Evolutionary conservation across 2,113 vertebrate species (phyloP).

Genomic region (Lagopus muta): DNA sequence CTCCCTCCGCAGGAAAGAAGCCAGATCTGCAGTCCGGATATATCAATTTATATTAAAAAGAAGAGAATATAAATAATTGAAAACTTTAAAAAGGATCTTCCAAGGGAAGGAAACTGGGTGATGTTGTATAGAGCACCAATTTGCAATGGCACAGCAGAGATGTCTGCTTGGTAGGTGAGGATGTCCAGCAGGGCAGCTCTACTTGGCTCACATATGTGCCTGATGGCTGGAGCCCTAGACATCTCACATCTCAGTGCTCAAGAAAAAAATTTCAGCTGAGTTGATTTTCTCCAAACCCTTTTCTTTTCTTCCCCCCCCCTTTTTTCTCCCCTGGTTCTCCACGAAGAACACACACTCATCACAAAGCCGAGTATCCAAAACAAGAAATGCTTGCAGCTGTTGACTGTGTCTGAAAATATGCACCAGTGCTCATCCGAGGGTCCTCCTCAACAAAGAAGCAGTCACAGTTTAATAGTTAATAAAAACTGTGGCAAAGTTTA

Average conservation of each 20-base stretch:
- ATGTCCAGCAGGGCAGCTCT: neutral
- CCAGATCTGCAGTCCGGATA: neutral
- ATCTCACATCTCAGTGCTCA: neutral
- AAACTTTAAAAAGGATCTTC: neutral
- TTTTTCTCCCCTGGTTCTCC: neutral
- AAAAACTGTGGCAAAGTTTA: neutral
- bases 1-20: neutral
- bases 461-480: neutral
- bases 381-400: neutral
- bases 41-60: neutral
- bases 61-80: neutral
- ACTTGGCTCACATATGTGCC: rapidly evolving
- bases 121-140: neutral
- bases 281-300: neutral
- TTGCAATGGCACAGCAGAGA: neutral
- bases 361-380: neutral
- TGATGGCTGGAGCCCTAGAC: neutral
- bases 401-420: neutral
- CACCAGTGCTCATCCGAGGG: neutral
- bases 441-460: neutral
- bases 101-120: neutral
- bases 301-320: neutral
- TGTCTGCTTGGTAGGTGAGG: neutral
- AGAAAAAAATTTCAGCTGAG: neutral
- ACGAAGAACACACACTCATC: neutral